Evolutionary conservation across 2,797 vertebrate species (phyloP), one percentile per base, ranked within the genome.

Genomic region (Ctenochaetus hawaiiensis): DNA sequence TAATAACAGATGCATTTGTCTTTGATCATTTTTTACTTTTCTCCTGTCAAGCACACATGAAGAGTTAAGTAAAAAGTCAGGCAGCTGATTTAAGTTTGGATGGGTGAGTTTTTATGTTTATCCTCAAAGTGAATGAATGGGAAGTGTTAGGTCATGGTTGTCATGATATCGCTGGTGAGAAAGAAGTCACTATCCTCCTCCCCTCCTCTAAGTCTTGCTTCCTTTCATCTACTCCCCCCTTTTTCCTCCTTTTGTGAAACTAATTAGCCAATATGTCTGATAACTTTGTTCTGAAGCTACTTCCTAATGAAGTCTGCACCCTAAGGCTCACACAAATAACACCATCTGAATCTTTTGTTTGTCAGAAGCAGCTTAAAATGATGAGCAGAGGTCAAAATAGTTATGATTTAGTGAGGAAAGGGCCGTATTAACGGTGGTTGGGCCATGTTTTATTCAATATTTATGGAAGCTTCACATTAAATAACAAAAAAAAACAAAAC

Each of bases 221-320:
- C 64, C 59, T 23, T 22, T 53, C 12, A 20, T 49, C 70, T 41
- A 57, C 26, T 30, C 8, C 48, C 59, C 10, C 51, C 48, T 44
- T 2, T 1, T 18, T 34, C 48, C 64, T 64, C 61, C 51, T 61
- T 39, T 72, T 75, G 67, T 74, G 64, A 81, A 73, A 48, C 57
- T 81, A 87, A 87, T 89, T 82, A 84, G 53, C 71, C 60, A 66
- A 22, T 48, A 68, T 83, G 47, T 54, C 80, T 71, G 81, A 81
- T 84, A 75, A 81, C 72, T 62, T 62, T 77, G 67, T 79, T 79
- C 70, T 72, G 12, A 0, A 73, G 74, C 70, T 60, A 34, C 59
- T 69, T 73, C 54, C 53, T 82, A 75, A 81, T 81, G 71, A 80
- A 67, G 48, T 68, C 45, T 80, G 51, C 14, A 3, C 34, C 67